Evolutionary conservation across 2,797 vertebrate genomes (phyloP).

Genomic region (Rhinella marina): DNA sequence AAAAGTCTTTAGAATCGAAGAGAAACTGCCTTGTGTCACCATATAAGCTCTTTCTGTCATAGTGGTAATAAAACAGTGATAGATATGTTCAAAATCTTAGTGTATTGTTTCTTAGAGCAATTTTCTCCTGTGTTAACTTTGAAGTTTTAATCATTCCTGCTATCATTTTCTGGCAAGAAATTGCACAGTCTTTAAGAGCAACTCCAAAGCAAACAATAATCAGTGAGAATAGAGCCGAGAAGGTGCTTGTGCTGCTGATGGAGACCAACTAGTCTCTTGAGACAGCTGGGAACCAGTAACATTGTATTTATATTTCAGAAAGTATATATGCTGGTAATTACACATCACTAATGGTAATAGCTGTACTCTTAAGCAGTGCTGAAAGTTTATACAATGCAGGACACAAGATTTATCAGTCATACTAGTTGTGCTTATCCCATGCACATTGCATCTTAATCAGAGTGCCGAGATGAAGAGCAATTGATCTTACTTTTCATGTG

Average conservation of each 20-base stretch:
- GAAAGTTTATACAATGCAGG: constrained; percentile 14
- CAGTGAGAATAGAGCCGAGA: constrained; percentile 30
- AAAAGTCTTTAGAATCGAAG: neutral
- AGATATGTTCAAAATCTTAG: neutral
- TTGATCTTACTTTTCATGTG: neutral
- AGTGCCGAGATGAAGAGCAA: neutral
- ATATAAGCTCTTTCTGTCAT: neutral
- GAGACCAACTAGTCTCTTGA: constrained; percentile 30
- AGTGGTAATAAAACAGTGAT: constrained; percentile 13
- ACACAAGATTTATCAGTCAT: neutral
- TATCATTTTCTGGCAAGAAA: constrained; percentile 41
- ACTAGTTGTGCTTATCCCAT: neutral
- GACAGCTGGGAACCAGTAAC: constrained; percentile 28
- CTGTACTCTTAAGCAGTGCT: neutral
- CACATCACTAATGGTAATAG: constrained; percentile 30
- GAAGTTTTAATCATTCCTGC: constrained; percentile 33
- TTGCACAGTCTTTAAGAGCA: constrained; percentile 39
- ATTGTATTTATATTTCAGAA: constrained; percentile 20
- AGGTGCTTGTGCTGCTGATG: constrained; percentile 35
- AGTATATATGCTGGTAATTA: constrained; percentile 43
- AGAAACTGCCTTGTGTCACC: neutral
- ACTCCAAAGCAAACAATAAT: constrained; percentile 45
- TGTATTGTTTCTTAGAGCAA: constrained; percentile 24
- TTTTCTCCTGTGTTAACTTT: constrained; percentile 29
- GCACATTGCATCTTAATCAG: constrained; percentile 13